These are phyloP conservation scores for Neoscelio sp. DNA, from an alignment of 2,888 invertebrate genomes.

Conservation along the genomic window DNA sequence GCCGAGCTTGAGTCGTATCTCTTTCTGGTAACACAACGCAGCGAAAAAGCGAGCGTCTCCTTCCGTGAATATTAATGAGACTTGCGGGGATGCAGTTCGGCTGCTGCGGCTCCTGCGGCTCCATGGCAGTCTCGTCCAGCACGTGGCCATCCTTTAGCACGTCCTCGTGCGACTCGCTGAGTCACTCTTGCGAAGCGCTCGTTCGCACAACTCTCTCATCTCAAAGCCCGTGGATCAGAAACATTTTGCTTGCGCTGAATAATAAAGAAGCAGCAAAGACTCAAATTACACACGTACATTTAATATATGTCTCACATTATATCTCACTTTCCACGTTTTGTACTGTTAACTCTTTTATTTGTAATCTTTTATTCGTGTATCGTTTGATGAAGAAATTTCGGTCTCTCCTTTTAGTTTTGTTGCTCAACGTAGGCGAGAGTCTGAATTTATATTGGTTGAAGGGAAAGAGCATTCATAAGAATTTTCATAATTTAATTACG, in stretches of 20 bases:
- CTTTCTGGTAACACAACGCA: conserved; percentile 78
- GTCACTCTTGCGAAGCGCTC: conserved; percentile 70
- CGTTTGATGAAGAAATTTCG: no score
- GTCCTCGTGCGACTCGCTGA: conserved; percentile 71
- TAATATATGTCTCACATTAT: conserved; percentile 33
- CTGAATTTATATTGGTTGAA: no score
- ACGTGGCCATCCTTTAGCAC: conserved; percentile 74
- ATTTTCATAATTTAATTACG: no score
- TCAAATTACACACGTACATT: conserved; percentile 58
- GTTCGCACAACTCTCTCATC: conserved; percentile 66
- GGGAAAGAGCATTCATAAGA: no score
- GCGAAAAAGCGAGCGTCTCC: conserved; percentile 80
- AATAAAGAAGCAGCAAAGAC: conserved; percentile 56
- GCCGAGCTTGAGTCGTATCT: conserved; percentile 76
- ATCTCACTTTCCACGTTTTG: conserved; percentile 28
- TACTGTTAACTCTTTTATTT: conserved; percentile 37
- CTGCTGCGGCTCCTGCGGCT: conserved; percentile 61
- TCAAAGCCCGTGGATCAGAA: conserved; percentile 63
- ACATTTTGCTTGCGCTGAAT: conserved; percentile 66
- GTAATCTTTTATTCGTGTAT: conserved; percentile 4
- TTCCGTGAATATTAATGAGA: conserved; percentile 80
- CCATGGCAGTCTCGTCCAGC: conserved; percentile 70
- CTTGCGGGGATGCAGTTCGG: conserved; percentile 70
- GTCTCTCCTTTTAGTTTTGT: no score
- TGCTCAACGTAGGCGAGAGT: no score